These are phyloP conservation scores for Athripsodes cinereus DNA, from an alignment of 2,888 invertebrate genomes.

Conservation along the genomic window DNA sequence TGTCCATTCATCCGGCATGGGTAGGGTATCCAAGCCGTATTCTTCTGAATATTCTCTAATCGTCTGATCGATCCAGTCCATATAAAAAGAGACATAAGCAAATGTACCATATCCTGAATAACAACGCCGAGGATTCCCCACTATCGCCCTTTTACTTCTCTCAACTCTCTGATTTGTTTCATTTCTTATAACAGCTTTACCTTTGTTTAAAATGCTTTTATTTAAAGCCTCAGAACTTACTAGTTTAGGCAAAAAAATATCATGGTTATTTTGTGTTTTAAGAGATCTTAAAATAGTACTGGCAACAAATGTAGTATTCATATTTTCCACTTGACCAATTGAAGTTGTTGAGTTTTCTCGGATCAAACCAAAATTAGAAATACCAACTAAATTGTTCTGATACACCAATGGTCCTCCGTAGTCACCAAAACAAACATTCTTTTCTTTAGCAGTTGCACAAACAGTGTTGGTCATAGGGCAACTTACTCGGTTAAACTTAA, in stretches of 20 bases:
- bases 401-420: constrained; percentile 8
- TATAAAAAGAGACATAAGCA: background rate
- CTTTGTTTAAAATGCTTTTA: no score
- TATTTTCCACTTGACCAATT: background rate
- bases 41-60: background rate
- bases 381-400: constrained; percentile 4
- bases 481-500: background rate
- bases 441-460: background rate
- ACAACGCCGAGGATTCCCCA: no score
- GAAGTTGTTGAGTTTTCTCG: no score
- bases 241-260: no score
- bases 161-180: no score
- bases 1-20: constrained; percentile 1
- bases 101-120: background rate
- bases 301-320: background rate
- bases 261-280: no score
- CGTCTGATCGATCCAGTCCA: constrained; percentile 7
- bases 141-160: no score
- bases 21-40: constrained; percentile 6
- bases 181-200: no score
- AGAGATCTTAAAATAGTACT: background rate
- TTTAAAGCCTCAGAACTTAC: no score
- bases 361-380: background rate
- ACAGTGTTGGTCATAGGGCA: background rate
- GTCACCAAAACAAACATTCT: constrained; percentile 9